These are phyloP conservation scores for Ophion slaviceki DNA, from an alignment of 2,888 invertebrate species.

Conservation along the genomic window DNA sequence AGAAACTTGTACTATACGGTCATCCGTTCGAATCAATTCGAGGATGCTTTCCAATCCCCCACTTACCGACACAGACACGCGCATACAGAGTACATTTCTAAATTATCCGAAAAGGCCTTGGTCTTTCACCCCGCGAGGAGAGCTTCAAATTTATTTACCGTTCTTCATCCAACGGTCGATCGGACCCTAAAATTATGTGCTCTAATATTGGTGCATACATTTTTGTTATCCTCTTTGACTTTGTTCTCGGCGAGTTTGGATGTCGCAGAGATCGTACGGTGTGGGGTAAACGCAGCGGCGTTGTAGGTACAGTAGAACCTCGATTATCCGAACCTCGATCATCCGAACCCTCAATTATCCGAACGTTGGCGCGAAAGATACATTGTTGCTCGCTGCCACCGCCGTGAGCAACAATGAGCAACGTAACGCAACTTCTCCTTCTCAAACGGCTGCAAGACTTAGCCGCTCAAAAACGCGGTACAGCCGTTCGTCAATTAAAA, in stretches of 20 bases:
- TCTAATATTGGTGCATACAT: background rate
- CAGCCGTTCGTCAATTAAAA: too few species aligned
- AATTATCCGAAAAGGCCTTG: slow-evolving; percentile 35
- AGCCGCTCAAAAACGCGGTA: too few species aligned
- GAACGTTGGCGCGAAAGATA: too few species aligned
- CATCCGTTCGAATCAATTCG: slow-evolving; percentile 57
- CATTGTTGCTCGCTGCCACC: too few species aligned
- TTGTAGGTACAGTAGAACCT: too few species aligned
- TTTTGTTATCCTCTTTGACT: background rate
- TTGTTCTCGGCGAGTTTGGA: background rate
- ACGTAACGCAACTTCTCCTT: too few species aligned
- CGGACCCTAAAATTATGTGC: background rate
- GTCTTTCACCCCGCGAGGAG: slow-evolving; percentile 18
- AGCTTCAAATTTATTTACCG: slow-evolving; percentile 15
- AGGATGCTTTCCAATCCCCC: slow-evolving; percentile 56
- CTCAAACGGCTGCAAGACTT: too few species aligned
- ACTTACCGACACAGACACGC: background rate
- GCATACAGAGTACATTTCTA: slow-evolving; percentile 14
- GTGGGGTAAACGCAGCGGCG: too few species aligned
- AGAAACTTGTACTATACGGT: slow-evolving; percentile 46
- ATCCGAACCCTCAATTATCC: too few species aligned
- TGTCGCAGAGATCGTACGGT: too few species aligned
- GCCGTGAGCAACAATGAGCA: too few species aligned
- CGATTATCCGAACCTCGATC: too few species aligned
- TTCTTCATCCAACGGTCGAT: slow-evolving; percentile 11